Base-by-base conservation (phyloP, 2,888 invertebrate genomes). In the Pinctada fucata region DNA sequence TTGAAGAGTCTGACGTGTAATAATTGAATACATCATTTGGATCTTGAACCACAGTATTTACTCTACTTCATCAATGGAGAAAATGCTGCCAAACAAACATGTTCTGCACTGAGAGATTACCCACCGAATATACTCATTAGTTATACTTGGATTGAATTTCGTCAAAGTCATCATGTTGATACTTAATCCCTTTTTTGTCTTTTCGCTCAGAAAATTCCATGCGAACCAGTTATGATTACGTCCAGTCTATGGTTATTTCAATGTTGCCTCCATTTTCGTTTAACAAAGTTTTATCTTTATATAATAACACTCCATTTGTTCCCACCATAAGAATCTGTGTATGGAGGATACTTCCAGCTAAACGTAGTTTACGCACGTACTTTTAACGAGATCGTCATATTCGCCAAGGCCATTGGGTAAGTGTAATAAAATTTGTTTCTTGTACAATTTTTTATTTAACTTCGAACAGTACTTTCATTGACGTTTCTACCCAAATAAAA, bases 361-460 rank as follows among this genome's bases (percentile, higher is more conserved):
- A 31, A n/a, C 50, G 49, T 5, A 51, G 51, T 51, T 51, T 49
- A 2, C 70, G 49, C 13, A 52, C 31, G 51, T 71, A 71, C 51
- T 13, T 71, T 71, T 71, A 3, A 71, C 70, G 10, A 71, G 49
- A 51, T 71, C 70, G 8, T 71, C 70, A 71, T 71, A 71, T 47
- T 71, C 50, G 31, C 31, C 70, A 5, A 71, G 13, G 31, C 70
- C 6, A 64, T 49, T 13, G 48, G 72, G 63, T n/a, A 47, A 72
- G 8, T 50, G 6, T 48, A 49, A 48, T 31, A 64, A 64, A 3
- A 3, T 72, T 72, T 4, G 31, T 3, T 71, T 2, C 51, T 50
- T 71, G n/a, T 13, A 51, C 10, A 71, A 13, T 71, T 49, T 71
- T 71, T 51, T 52, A n/a, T 71, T 13, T 48, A 51, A 47, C 71